A percentile compares a stretch with the other conserved stretches of the same genome.
phyloP scores from a whole-genome alignment of 2,113 vertebrate species.

The Dunckerocampus dactyliophorus region DNA sequence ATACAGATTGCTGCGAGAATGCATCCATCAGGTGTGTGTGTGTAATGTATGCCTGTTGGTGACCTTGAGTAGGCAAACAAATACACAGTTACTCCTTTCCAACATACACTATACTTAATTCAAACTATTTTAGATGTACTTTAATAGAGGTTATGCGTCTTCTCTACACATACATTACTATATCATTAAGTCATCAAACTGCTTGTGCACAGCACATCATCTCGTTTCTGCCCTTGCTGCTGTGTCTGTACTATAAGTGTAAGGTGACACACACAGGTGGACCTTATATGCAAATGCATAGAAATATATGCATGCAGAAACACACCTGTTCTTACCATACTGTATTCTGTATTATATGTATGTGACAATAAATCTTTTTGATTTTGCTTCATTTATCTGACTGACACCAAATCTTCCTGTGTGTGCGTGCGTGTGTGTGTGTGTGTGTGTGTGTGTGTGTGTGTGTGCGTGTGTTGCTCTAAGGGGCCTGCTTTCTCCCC shows the following conservation, averaged over 20 bases:
- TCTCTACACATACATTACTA: conserved; percentile 14
- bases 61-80: conserved; percentile 45
- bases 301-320: neutral
- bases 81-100: conserved; percentile 21
- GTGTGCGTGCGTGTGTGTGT: neutral
- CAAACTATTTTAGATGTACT: conserved; percentile 19
- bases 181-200: conserved; percentile 61
- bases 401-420: neutral
- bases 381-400: conserved; percentile 7
- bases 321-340: neutral
- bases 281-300: neutral
- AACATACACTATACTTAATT: conserved; percentile 17
- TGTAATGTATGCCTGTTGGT: conserved; percentile 7
- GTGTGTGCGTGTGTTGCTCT: conserved; percentile 36
- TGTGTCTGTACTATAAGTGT: conserved; percentile 41
- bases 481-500: conserved; percentile 65
- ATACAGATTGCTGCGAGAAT: conserved; percentile 29
- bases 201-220: conserved; percentile 29
- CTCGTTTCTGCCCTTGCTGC: conserved; percentile 33
- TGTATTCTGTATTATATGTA: too few species aligned
- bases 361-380: neutral
- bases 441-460: neutral
- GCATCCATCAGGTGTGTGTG: conserved; percentile 8
- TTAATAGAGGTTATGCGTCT: conserved; percentile 16
- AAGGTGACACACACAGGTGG: conserved; percentile 45